phyloP scores from a whole-genome alignment of 2,888 invertebrate species.

The Nycteola revayana region DNA sequence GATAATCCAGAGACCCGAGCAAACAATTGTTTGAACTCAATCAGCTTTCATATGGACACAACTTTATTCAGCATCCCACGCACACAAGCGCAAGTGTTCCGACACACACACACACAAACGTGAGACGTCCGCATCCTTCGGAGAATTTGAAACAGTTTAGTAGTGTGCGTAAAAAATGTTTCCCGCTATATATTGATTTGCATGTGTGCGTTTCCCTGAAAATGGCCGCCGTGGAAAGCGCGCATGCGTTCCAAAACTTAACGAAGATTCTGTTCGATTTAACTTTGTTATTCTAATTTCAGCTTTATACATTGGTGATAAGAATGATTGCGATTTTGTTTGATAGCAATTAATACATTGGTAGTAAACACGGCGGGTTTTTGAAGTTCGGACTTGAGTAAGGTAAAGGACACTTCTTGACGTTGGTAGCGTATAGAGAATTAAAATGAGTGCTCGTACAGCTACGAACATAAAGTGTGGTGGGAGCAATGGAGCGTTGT shows the following conservation, averaged over 20 bases:
- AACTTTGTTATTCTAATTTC: constrained; percentile 6
- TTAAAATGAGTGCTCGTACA: constrained; percentile 35
- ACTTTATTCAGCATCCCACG: constrained; percentile 66
- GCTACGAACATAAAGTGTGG: constrained; percentile 21
- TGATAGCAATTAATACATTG: constrained; percentile 15
- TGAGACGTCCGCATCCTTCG: constrained; percentile 32
- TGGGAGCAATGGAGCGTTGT: constrained; percentile 6
- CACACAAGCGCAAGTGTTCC: constrained; percentile 39
- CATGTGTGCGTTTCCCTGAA: constrained; percentile 62
- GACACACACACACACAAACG: constrained; percentile 23
- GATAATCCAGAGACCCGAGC: constrained; percentile 25
- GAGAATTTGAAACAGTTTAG: constrained; percentile 49
- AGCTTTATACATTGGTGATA: too few relatives aligned
- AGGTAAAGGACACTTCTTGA: constrained; percentile 69
- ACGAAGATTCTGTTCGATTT: constrained; percentile 1
- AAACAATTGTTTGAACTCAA: constrained; percentile 41
- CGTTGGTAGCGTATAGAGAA: constrained; percentile 38
- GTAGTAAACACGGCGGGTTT: constrained; percentile 56
- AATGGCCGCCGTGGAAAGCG: constrained; percentile 62
- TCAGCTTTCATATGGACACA: constrained; percentile 44
- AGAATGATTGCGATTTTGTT: too few relatives aligned
- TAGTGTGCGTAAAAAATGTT: constrained; percentile 35
- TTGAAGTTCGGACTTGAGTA: constrained; percentile 71
- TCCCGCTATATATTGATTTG: constrained; percentile 17
- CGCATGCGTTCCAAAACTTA: constrained; percentile 57